phyloP scores from a whole-genome alignment of 2,797 vertebrate genomes.

The Neosalanx taihuensis region DNA sequence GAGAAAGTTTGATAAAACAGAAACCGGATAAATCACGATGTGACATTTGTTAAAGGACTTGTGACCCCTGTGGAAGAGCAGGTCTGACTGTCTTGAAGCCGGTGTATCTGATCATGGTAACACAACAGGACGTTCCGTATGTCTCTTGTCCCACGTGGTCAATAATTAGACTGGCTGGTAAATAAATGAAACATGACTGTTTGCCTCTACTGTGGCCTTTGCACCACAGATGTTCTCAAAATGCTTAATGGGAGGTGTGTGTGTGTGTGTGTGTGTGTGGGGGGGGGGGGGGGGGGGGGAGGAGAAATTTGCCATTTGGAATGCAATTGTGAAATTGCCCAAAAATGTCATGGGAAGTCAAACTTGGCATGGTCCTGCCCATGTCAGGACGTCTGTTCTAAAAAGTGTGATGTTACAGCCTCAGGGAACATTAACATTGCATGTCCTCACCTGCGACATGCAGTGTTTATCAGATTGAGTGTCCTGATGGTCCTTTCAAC shows the following conservation, averaged over 20 bases:
- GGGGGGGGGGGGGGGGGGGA: neutral
- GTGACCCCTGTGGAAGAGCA: neutral
- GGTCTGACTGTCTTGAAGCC: neutral
- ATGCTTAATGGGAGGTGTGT: constrained; percentile 21
- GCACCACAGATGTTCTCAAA: constrained; percentile 33
- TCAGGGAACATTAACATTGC: neutral
- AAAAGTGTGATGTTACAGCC: neutral
- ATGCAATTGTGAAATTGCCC: neutral
- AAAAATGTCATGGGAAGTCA: neutral
- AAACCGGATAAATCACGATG: neutral
- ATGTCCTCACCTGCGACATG: neutral
- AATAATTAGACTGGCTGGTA: constrained; percentile 72
- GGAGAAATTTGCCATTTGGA: neutral
- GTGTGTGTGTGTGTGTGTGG: neutral
- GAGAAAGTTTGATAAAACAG: neutral
- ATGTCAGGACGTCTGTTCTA: neutral
- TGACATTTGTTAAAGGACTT: neutral
- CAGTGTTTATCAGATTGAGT: neutral
- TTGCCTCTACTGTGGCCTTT: constrained; percentile 58
- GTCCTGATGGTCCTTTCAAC: neutral
- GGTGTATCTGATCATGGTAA: constrained; percentile 11
- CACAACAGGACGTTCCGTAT: constrained; percentile 33
- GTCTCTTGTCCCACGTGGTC: constrained; percentile 47
- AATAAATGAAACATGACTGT: constrained; percentile 54
- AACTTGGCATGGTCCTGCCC: neutral